These are phyloP conservation scores for Muntiacus reevesi DNA, from an alignment of 2,113 vertebrate genomes.

Conservation along the genomic window DNA sequence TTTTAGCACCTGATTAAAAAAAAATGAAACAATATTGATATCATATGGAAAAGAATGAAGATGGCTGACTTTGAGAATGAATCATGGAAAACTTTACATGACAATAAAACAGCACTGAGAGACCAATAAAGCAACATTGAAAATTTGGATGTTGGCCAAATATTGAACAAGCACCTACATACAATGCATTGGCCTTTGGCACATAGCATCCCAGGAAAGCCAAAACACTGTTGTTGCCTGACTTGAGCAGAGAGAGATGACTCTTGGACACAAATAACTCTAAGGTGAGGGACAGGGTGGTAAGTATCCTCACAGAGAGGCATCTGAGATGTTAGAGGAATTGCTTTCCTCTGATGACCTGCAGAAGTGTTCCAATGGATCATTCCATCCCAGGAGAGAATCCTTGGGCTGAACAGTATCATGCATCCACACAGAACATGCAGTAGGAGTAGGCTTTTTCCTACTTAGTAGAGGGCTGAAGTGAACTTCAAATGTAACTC, in stretches of 20 bases:
- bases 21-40: neutral
- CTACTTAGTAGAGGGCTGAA: neutral
- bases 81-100: neutral
- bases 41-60: neutral
- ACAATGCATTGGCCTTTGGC: neutral
- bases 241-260: neutral
- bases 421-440: neutral
- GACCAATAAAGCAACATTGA: neutral
- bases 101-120: neutral
- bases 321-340: neutral
- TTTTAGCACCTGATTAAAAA: neutral
- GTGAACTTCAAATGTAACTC: neutral
- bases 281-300: neutral
- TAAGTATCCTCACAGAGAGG: neutral
- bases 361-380: neutral
- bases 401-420: neutral
- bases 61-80: neutral
- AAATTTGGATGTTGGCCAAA: neutral
- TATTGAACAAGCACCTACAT: neutral
- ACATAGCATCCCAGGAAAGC: neutral
- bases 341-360: neutral
- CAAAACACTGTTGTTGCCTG: neutral
- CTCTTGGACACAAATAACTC: neutral
- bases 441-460: neutral
- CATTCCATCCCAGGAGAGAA: neutral